These are phyloP conservation scores for Tetranychus truncatus DNA, from an alignment of 2,888 invertebrate species.

Conservation along the genomic window DNA sequence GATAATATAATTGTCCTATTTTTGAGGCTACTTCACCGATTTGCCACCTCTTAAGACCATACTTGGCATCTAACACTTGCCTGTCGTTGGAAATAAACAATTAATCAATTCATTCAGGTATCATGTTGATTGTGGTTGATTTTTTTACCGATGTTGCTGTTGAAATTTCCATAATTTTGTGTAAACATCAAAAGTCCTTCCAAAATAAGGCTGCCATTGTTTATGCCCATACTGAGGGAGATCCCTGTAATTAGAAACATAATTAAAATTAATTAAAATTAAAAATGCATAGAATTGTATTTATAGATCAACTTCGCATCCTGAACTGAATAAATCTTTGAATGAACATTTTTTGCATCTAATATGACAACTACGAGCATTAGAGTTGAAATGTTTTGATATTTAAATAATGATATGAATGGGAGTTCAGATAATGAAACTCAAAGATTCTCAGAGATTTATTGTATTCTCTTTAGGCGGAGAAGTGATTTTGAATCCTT, in stretches of 20 bases:
- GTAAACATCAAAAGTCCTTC: conserved; percentile 88
- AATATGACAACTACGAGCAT: no score
- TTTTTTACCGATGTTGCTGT: conserved; percentile 62
- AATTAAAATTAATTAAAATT: conserved; percentile 1
- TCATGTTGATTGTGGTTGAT: not conserved
- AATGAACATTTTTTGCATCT: no score
- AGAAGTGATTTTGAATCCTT: no score
- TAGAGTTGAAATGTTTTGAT: no score
- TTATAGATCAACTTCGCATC: no score
- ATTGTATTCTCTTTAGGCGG: no score
- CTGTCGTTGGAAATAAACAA: conserved; percentile 31
- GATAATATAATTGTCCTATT: conserved; percentile 94
- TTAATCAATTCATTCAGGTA: not conserved
- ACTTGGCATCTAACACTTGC: conserved; percentile 68
- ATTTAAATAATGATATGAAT: no score
- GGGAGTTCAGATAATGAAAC: no score
- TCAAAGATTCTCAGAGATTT: no score
- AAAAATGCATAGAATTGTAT: not conserved
- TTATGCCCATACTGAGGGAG: conserved; percentile 90
- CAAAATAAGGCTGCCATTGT: conserved; percentile 89
- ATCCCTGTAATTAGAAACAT: conserved; percentile 44
- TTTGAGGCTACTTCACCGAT: conserved; percentile 96
- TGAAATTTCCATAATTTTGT: conserved; percentile 96
- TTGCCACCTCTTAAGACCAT: conserved; percentile 90
- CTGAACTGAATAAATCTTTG: no score